Percentiles rank a stretch among this genome's conserved stretches.
phyloP scores from a whole-genome alignment of 1,140 invertebrate genomes.

The Drosophila subpulchrella region DNA sequence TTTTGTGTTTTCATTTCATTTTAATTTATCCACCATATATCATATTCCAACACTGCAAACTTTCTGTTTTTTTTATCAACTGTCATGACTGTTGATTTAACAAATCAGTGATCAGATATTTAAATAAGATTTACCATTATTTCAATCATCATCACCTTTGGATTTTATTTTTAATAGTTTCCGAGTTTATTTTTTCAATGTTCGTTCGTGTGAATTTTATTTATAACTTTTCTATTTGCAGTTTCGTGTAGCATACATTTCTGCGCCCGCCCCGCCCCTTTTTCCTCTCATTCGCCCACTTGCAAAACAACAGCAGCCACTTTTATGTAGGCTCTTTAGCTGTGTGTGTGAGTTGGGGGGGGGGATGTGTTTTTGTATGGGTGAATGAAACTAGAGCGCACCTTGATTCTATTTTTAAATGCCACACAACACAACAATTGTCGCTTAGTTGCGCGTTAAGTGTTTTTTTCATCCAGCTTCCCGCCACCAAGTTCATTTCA shows the following conservation, averaged over 20 bases:
- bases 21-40: neutral
- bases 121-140: neutral
- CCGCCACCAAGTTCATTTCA: slow-evolving; percentile 52
- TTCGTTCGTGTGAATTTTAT: slow-evolving; percentile 34
- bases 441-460: slow-evolving; percentile 70
- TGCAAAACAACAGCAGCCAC: slow-evolving; percentile 44
- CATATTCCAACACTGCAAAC: neutral
- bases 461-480: slow-evolving; percentile 67
- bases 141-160: neutral
- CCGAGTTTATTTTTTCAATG: neutral
- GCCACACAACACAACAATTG: slow-evolving; percentile 60
- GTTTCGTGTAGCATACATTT: slow-evolving; percentile 42
- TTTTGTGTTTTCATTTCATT: neutral
- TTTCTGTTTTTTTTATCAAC: neutral
- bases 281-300: slow-evolving; percentile 33
- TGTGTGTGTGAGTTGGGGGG: slow-evolving; percentile 19
- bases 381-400: slow-evolving; percentile 71
- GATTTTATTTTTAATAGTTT: neutral
- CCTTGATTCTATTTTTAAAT: slow-evolving; percentile 79
- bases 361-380: slow-evolving; percentile 9
- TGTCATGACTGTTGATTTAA: neutral
- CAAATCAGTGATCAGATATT: neutral
- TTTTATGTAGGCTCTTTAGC: slow-evolving; percentile 48
- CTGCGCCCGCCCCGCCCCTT: neutral
- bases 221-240: slow-evolving; percentile 72